Conservation (phyloP, 2,113 vertebrate species). For the Dicentrarchus labrax region DNA sequence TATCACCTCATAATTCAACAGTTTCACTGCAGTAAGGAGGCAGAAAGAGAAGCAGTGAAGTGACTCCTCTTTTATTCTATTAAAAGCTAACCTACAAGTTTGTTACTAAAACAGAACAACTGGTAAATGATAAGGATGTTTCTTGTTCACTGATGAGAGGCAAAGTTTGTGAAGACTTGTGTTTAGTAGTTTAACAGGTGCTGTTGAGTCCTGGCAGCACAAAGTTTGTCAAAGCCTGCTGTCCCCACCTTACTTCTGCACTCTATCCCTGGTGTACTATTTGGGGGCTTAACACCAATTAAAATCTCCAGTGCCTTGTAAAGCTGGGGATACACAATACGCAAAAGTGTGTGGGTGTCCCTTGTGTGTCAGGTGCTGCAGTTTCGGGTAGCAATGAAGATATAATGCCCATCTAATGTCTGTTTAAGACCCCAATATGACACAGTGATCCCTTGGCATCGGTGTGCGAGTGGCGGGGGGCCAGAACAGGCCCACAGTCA, state of each 20-base stretch:
- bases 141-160: background rate
- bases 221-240: constrained; percentile 11
- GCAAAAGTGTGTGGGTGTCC: constrained; percentile 11
- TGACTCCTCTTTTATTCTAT: background rate
- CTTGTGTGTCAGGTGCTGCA: constrained; percentile 30
- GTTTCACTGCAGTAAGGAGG: background rate
- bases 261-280: constrained; percentile 20
- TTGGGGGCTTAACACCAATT: constrained; percentile 22
- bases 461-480: constrained; percentile 23
- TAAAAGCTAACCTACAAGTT: background rate
- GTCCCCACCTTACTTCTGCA: background rate
- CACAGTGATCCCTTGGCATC: constrained; percentile 49
- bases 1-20: constrained; percentile 4
- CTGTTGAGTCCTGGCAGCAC: constrained; percentile 13
- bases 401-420: constrained; percentile 47
- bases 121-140: background rate
- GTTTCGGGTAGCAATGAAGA: constrained; percentile 15
- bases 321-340: background rate
- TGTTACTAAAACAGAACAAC: background rate
- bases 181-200: constrained; percentile 29
- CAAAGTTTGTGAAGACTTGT: background rate
- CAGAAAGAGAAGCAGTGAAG: background rate
- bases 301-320: constrained; percentile 6
- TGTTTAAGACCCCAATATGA: constrained; percentile 43
- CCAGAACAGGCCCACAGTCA: constrained; percentile 23